Evolutionary conservation across 2,113 vertebrate genomes (phyloP), one percentile per base, ranked within the genome.

Genomic region (Lophotis ruficrista): DNA sequence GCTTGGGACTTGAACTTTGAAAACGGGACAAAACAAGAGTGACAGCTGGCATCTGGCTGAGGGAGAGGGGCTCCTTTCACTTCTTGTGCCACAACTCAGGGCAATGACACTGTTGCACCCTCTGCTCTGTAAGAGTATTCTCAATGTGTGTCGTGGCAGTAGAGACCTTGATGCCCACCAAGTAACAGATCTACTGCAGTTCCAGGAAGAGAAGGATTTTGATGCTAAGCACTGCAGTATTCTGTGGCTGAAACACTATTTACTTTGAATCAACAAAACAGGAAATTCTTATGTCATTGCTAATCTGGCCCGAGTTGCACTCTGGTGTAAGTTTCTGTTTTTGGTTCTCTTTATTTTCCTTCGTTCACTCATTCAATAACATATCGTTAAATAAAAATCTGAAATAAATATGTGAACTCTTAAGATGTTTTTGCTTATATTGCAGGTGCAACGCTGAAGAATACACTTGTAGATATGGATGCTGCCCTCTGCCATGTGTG

Each of bases 381-480:
- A 31, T 57, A 50, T 50, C 78, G 56, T 61, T 37, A 57, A 81
- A 72, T 60, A 79, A 87, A 91, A 72, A 4, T 14, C 21, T 41
- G 66, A 64, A 90, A 79, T 33, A 69, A 64, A n/a, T 20, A 43
- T 8, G 6, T 2, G 3, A 77, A 37, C 10, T 41, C 22, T 89
- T 72, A 87, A 30, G 45, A 53, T 78, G 28, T 35, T 92, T 97
- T 89, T 96, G 60, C 17, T 97, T 95, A 17, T 79, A 57, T 97
- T 97, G 78, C 96, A 98, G 97, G 83, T 96, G n/a, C 81, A 88
- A 35, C 16, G 4, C 65, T 61, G 93, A 94, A 90, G 91, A 96
- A 93, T 45, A 48, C 33, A 27, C 61, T 23, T 94, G 66, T 80
- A 94, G 82, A 71, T 75, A 76, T 4, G 56, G 87, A 83, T 68